Evolutionary conservation across 2,113 vertebrate genomes (phyloP).

Genomic region (Nannobrachium achirus): DNA sequence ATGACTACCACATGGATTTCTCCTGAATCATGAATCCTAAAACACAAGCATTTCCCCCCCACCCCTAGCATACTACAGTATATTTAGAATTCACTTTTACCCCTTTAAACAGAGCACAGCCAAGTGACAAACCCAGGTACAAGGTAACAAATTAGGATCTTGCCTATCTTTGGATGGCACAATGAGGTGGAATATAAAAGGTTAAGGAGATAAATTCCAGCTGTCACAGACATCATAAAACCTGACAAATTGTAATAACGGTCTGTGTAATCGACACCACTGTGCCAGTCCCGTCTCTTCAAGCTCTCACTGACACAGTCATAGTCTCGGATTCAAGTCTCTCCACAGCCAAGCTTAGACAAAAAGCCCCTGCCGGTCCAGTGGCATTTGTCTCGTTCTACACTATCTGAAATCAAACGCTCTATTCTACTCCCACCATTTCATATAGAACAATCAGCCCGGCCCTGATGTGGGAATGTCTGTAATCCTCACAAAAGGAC

Average conservation of each 20-base stretch:
- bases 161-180: constrained; percentile 54
- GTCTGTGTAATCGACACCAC: constrained; percentile 73
- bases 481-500: constrained; percentile 78
- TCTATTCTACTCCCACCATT: constrained; percentile 75
- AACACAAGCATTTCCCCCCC: not conserved
- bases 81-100: not conserved
- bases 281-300: constrained; percentile 52
- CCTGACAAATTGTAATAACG: constrained; percentile 79
- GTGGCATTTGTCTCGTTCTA: constrained; percentile 74
- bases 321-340: constrained; percentile 73
- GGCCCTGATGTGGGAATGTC: constrained; percentile 76
- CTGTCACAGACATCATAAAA: constrained; percentile 73
- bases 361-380: constrained; percentile 69
- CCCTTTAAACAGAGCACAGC: constrained; percentile 21
- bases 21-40: not conserved
- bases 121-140: constrained; percentile 8
- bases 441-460: constrained; percentile 73
- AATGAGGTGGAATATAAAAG: constrained; percentile 68
- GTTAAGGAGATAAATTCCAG: constrained; percentile 70
- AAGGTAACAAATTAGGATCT: constrained; percentile 52
- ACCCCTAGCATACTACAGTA: not conserved
- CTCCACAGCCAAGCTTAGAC: constrained; percentile 64
- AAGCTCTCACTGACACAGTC: constrained; percentile 55
- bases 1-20: not conserved
- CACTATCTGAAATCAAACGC: constrained; percentile 85